Conservation (phyloP, 2,113 vertebrate species). For the Dissostichus mawsoni region DNA sequence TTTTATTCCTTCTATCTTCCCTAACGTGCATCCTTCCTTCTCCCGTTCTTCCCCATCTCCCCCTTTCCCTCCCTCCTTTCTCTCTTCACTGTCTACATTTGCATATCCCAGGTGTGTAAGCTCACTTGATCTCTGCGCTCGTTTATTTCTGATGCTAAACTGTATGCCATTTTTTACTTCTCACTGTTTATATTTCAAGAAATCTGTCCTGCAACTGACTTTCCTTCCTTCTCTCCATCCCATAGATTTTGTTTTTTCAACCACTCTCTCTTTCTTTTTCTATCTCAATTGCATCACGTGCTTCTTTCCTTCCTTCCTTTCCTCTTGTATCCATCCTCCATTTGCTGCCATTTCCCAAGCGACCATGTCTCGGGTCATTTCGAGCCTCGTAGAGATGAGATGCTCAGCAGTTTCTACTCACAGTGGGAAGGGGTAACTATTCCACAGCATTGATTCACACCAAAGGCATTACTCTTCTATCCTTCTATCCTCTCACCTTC, state of each 20-base stretch:
- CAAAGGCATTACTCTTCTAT: constrained; percentile 33
- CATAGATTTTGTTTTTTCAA: background rate
- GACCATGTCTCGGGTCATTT: constrained; percentile 9
- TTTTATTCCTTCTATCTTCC: constrained; percentile 15
- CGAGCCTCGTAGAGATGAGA: constrained; percentile 33
- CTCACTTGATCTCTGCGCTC: constrained; percentile 3
- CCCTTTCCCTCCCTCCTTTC: background rate
- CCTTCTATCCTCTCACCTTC: constrained; percentile 22
- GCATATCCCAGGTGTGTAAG: constrained; percentile 57
- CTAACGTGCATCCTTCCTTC: constrained; percentile 23
- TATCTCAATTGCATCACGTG: constrained; percentile 1
- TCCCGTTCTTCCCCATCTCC: background rate
- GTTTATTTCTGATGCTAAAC: background rate
- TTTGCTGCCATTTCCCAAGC: constrained; percentile 38
- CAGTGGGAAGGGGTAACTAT: constrained; percentile 18
- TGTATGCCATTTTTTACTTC: constrained; percentile 25
- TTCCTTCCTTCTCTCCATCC: constrained; percentile 21
- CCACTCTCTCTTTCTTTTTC: background rate
- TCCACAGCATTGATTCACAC: constrained; percentile 37
- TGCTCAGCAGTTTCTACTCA: constrained; percentile 28
- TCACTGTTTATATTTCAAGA: constrained; percentile 38
- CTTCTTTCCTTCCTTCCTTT: constrained; percentile 26
- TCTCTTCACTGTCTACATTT: constrained; percentile 20
- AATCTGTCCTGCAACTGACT: background rate
- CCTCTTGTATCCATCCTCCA: constrained; percentile 2